Evolutionary conservation across 2,113 vertebrate species (phyloP), one percentile per base, ranked within the genome.

Genomic region (Oreocharis arfaki): DNA sequence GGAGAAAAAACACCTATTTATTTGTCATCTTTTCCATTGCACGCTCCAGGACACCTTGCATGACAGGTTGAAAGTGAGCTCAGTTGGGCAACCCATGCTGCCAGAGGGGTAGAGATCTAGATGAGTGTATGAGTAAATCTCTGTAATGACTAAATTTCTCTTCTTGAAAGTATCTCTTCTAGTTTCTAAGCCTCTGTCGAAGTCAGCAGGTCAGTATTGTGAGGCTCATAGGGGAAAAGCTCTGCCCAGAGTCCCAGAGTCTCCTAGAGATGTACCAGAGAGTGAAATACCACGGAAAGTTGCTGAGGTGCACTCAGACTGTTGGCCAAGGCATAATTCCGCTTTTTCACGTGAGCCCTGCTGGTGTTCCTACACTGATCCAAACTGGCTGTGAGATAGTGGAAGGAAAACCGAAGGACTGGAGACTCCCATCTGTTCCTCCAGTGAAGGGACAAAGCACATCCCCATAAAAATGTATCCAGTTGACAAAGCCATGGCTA

Each of bases 361-460:
- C 27, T 87, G 75, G 27, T 64, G 41, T 57, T 71, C 33, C 61
- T 71, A 9, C 17, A 15, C 41, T 28, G 52, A 80, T 76, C 59
- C 75, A 92, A 92, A 96, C 23, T 57, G 78, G 33, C 85, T 64
- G 60, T 19, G 28, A 80, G 41, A 46, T 39, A 47, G 33, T 90
- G 88, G 67, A 90, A 93, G 12, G 79, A 88, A 90, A 93, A 73
- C 11, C 44, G 53, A 73, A 69, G 42, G 28, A n/a, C 67, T 69
- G 46, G 28, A 46, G 75, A 76, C 75, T 88, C 61, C 89, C 75
- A 88, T 95, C 94, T 96, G 90, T 92, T 75, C 59, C 55, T 83
- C 47, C 63, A 69, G 59, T 42, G 50, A 85, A 73, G 78, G 65
- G 49, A 90, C 61, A 90, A 92, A 92, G 35, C 47, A 47, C 30